Evolutionary conservation across 2,888 invertebrate genomes (phyloP).

Genomic region (Pristionchus fissidentatus): DNA sequence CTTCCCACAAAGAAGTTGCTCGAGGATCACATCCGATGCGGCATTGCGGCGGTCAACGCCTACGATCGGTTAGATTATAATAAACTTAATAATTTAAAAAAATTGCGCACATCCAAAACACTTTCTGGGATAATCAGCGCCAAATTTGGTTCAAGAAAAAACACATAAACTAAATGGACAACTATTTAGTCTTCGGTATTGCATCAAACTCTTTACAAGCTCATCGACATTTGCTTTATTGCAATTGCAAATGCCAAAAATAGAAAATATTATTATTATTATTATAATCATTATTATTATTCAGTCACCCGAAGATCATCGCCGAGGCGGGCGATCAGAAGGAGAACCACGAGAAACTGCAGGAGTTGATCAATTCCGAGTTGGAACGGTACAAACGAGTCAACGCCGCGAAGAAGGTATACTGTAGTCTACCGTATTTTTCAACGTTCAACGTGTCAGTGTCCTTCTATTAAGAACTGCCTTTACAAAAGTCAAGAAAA

Average conservation of each 20-base stretch:
- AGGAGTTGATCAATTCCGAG: constrained; percentile 74
- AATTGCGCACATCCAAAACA: background rate
- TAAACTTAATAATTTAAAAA: background rate
- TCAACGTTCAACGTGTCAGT: too few relatives aligned
- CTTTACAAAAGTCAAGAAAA: too few relatives aligned
- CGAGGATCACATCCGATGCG: constrained; percentile 68
- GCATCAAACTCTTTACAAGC: too few relatives aligned
- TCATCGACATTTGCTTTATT: background rate
- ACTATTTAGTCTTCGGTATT: background rate
- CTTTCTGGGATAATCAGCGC: background rate
- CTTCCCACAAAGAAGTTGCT: constrained; percentile 71
- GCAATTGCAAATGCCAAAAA: background rate
- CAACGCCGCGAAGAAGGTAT: constrained; percentile 72
- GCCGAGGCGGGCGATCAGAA: constrained; percentile 62
- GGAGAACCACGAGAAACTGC: constrained; percentile 66
- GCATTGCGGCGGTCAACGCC: constrained; percentile 69
- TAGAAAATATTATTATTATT: background rate
- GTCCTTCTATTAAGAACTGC: too few relatives aligned
- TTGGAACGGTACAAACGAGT: constrained; percentile 71
- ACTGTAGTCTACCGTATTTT: background rate
- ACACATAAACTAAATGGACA: too few relatives aligned
- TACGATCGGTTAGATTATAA: constrained; percentile 61
- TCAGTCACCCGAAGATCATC: constrained; percentile 69
- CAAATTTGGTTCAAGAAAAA: background rate
- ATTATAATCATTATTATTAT: background rate